Base-by-base conservation (phyloP, 2,797 vertebrate species). In the Tinamus major region DNA sequence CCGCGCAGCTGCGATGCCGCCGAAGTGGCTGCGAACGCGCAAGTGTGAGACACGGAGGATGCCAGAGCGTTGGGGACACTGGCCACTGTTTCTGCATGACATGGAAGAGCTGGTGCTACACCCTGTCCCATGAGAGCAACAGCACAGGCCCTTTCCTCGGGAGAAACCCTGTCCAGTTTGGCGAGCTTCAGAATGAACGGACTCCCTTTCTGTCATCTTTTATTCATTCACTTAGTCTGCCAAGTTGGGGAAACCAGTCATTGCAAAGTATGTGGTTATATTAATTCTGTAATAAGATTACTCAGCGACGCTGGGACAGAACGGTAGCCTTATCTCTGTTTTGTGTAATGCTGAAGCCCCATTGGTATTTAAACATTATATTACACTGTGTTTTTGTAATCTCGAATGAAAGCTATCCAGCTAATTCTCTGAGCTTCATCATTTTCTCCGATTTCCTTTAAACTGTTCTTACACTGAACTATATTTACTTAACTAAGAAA, bases 401-500 rank as follows among this genome's bases (percentile, higher is more conserved):
- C 79, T 95, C 85, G 87, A n/a, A 94, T 85, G 92, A 92, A 96
- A 91, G 53, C 42, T 79, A 35, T 71, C 67, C 58, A 55, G 93
- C 37, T 94, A 96, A 94, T 94, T 94, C 75, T 79, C 74, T 42
- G 51, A 92, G 89, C 56, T 42, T 83, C 77, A 87, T 94, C 90
- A 83, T 93, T 87, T 87, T 92, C 93, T 90, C 72, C 69, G 80
- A 94, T 94, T 88, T 42, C 70, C 75, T 94, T 91, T 94, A 95
- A 95, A 94, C 53, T 76, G 44, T 35, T 87, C 39, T 95, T 94
- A 67, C 90, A 82, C 70, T 68, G 61, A 82, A 74, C 78, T 77
- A 7, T 94, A 81, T 94, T 88, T 79, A 95, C 61, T 95, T 96
- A 80, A 96, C 93, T 94, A 48, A 2, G 65, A 82, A 95, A 91